A percentile compares a stretch with the other conserved stretches of the same genome.
phyloP scores from a whole-genome alignment of 2,888 invertebrate species.

The Lasioglossum oenotherae region DNA sequence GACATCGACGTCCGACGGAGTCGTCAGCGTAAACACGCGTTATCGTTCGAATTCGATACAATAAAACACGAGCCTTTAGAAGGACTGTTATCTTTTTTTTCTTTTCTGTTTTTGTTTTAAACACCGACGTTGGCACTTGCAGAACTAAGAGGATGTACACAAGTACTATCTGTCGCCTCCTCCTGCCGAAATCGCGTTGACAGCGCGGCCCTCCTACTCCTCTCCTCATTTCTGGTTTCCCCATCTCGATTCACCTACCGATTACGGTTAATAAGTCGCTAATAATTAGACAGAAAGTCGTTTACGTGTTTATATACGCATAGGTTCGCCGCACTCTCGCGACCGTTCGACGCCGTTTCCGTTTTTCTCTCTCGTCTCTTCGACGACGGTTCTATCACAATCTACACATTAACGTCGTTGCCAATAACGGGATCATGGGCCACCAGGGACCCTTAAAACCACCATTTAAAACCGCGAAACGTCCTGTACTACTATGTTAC shows the following conservation, averaged over 20 bases:
- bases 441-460: not conserved
- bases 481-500: conserved; percentile 33
- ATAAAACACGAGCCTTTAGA: conserved; percentile 60
- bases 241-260: conserved; percentile 35
- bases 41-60: conserved; percentile 38
- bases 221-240: conserved; percentile 3
- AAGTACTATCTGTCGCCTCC: conserved; percentile 1
- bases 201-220: conserved; percentile 5
- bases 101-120: not conserved
- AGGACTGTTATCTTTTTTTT: conserved; percentile 43
- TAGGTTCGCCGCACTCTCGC: conserved; percentile 17
- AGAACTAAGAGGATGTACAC: conserved; percentile 56
- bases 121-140: conserved; percentile 62
- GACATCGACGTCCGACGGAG: not conserved
- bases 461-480: conserved; percentile 35
- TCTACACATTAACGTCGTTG: conserved; percentile 42
- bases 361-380: not conserved
- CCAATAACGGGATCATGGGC: conserved; percentile 39
- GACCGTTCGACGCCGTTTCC: not conserved
- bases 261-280: conserved; percentile 49
- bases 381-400: conserved; percentile 30
- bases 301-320: conserved; percentile 51
- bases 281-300: conserved; percentile 56
- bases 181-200: not conserved
- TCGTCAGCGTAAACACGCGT: conserved; percentile 8